These are phyloP conservation scores for Myiothlypis coronata DNA, from an alignment of 2,797 vertebrate genomes.

Conservation along the genomic window DNA sequence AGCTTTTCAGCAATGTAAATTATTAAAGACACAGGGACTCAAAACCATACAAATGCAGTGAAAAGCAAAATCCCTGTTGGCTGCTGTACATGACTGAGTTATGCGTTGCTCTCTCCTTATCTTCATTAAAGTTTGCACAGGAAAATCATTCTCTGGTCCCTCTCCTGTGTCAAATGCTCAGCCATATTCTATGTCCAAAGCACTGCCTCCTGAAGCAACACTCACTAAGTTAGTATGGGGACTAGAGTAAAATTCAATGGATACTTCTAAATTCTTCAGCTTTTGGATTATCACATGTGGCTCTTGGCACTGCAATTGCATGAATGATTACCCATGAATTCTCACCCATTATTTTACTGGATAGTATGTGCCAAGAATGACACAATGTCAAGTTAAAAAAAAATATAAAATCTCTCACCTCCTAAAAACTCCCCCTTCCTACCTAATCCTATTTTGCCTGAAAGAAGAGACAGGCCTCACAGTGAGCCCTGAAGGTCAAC, in stretches of 20 bases:
- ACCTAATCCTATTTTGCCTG: neutral
- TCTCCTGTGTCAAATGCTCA: neutral
- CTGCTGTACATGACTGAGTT: constrained; percentile 20
- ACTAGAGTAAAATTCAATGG: neutral
- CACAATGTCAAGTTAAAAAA: neutral
- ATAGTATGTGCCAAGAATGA: neutral
- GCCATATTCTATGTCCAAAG: neutral
- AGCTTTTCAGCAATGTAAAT: constrained; percentile 58
- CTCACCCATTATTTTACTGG: neutral
- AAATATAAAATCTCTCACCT: neutral
- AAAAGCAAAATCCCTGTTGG: constrained; percentile 38
- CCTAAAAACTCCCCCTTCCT: neutral
- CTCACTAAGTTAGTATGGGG: neutral
- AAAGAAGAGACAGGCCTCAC: neutral
- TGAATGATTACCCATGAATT: neutral
- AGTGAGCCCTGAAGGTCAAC: neutral
- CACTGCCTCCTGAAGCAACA: neutral
- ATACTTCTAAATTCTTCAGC: neutral
- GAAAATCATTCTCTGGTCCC: neutral
- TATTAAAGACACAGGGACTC: constrained; percentile 50
- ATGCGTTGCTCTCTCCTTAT: neutral
- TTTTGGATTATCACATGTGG: neutral
- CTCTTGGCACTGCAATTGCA: neutral
- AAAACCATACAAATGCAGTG: constrained; percentile 25
- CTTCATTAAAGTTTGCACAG: constrained; percentile 22